Evolutionary conservation across 2,888 invertebrate species (phyloP), one percentile per base, ranked within the genome.

Genomic region (Portevinia maculata): DNA sequence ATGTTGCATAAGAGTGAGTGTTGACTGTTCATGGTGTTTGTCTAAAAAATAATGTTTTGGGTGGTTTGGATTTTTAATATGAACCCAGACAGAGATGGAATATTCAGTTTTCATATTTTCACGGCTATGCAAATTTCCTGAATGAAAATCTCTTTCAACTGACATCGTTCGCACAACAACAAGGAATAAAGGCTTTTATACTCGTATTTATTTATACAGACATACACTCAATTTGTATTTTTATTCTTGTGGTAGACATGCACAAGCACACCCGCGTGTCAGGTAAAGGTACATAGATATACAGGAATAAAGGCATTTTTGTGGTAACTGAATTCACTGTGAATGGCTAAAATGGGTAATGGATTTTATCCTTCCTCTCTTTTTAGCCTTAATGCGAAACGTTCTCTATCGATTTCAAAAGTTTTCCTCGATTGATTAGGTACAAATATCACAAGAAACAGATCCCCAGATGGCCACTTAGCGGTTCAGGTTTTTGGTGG

Each of bases 121-220:
- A 32, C 3, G 57, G 41, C 24, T 53, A 59, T 53, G 48, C 24
- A 55, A 73, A 73, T 79, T 73, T 79, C 53, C 60, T 59, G 65
- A 67, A 59, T 67, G 59, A 46, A 79, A 79, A 65, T 79, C 65
- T 53, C 52, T 64, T 65, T 70, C 55, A 62, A 50, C 55, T 50
- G 76, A 57, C 37, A 50, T 53, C 19, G 37, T 52, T 60, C 59
- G 41, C 60, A 60, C 57, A 39, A 13, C 57, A 39, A 13, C 21
- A 15, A 44, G 8, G 9, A 13, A 19, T 70, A 32, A 19, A 19
- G 11, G 50, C 17, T 9, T 59, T 60, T 50, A 5, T 32, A 32
- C n/a, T n/a, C n/a, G n/a, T 46, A 55, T 69, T 46, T 44, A 34
- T 46, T 41, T 28, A 59, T 24, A 24, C 5, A 24, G 5, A 24